Base-by-base conservation (phyloP, 2,888 invertebrate species). In the Gryllus longicercus region DNA sequence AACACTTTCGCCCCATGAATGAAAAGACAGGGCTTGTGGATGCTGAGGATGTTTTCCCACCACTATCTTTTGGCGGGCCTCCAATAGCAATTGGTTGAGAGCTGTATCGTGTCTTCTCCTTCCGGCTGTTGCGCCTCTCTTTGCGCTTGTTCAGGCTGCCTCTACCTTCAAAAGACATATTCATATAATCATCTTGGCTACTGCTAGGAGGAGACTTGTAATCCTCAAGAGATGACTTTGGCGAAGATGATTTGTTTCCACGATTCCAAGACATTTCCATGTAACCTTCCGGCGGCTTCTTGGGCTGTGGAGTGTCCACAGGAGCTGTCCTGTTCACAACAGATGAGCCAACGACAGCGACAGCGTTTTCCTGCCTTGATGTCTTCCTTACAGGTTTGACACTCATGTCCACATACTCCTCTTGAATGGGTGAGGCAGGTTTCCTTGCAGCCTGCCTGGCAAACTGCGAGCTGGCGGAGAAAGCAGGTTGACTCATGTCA, bases 11-110 rank as follows among this genome's bases (percentile, higher is more conserved):
- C 11, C 86, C 85, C n/a, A 78, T 75, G 51, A 75, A 12, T 14
- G 21, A 51, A 78, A 83, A 83, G 12, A 83, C 81, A n/a, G 85
- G 84, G 83, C 83, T 82, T 2, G 81, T 82, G 8, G 84, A 84
- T 25, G 80, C 83, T 21, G 81, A 83, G 81, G 86, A 86, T 14
- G 85, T 82, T 3, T 85, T 84, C 81, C 86, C 86, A 78, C 85
- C 85, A 76, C 86, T 84, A 23, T 80, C 78, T 50, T 74, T 77
- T 12, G 75, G 75, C 21, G 51, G 63, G 25, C 78, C 77, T 51
- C 78, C 25, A 82, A 93, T 93, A 1, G 90, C 89, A 80, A 93
- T 93, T 3, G 93, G 93, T 80, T 92, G 89, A 1, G 92, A 91
- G 78, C 90, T 87, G 11, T 63, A 63, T 14, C 63, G 88, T 18